phyloP scores from a whole-genome alignment of 2,797 vertebrate genomes.

The Fundulus diaphanus region DNA sequence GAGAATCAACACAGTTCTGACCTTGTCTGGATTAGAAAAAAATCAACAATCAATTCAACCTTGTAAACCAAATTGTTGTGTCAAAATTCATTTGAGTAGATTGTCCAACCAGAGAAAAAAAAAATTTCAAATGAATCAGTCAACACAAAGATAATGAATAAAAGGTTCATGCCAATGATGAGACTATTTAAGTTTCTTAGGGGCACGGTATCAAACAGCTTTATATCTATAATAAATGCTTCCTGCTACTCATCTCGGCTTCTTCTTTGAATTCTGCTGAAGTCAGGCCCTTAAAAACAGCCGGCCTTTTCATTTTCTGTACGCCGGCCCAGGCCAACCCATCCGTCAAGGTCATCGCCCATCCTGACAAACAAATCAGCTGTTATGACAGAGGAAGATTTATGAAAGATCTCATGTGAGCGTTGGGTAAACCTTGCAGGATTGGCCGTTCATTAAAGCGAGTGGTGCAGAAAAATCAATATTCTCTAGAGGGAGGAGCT shows the following conservation, averaged over 20 bases:
- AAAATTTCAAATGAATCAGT: not conserved
- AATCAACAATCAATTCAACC: not conserved
- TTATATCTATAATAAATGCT: slow-evolving; percentile 38
- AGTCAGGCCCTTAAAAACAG: slow-evolving; percentile 60
- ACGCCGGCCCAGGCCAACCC: slow-evolving; percentile 24
- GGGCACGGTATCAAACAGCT: slow-evolving; percentile 12
- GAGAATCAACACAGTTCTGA: not conserved
- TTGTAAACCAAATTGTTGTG: not conserved
- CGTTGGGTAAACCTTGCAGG: slow-evolving; percentile 63
- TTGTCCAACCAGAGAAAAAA: not conserved
- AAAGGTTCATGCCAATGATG: not conserved
- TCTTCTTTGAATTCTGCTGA: slow-evolving; percentile 60
- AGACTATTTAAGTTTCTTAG: not conserved
- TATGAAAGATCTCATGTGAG: slow-evolving; percentile 29
- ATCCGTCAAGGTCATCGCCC: slow-evolving; percentile 68
- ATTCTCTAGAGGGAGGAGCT: slow-evolving; percentile 61
- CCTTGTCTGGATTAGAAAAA: not conserved
- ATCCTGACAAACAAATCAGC: slow-evolving; percentile 64
- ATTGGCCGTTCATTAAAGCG: slow-evolving; percentile 72
- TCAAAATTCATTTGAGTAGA: not conserved
- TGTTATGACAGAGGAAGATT: slow-evolving; percentile 62
- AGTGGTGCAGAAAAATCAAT: slow-evolving; percentile 79
- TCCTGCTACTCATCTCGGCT: slow-evolving; percentile 31
- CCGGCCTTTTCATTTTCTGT: slow-evolving; percentile 61
- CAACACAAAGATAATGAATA: not conserved